Evolutionary conservation across 2,888 invertebrate genomes (phyloP), one percentile per base, ranked within the genome.

Genomic region (Epinotia bilunana): DNA sequence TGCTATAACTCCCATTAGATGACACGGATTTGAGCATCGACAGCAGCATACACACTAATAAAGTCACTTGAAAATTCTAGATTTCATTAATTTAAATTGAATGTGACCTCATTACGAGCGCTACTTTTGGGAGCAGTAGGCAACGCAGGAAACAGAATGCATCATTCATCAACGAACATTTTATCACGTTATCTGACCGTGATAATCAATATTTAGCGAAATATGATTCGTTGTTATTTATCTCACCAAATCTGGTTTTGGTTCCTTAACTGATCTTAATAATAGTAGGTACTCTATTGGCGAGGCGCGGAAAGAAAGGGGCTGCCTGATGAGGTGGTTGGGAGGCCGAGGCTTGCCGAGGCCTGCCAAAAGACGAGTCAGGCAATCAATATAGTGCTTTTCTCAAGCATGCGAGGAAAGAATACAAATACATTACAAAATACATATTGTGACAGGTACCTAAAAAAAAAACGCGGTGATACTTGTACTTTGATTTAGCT

Each of bases 1-100:
- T 88, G 83, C 79, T 86, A 84, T 87, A 87, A 87, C 85, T 86
- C 82, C 84, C 79, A 86, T 87, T 87, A 87, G 83, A 82, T 84
- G 83, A 85, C 85, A 83, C 83, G 83, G 83, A 88, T 88, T 87
- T 84, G 83, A 84, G 82, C 83, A 82, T 81, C 78, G 80, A 77
- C 78, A 78, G 80, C 79, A 81, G 81, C 39, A 39, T 82, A 78
- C 43, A 69, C 60, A 57, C 18, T 20, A 23, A 28, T 12, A 49
- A 57, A 63, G 28, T 16, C 63, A 58, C 63, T 57, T 72, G 46
- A 46, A 46, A 58, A 57, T 20, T n/a, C 28, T n/a, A 33, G 43
- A 58, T 43, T n/a, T 20, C 6, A 43, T 65, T n/a, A 61, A 61
- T 61, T 61, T 33, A 16, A 61, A 33, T 33, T 61, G n/a, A 61